Percentiles rank a stretch among this genome's conserved stretches.
Conservation (phyloP, 37 sponge, comb jelly and placozoan species). For the Theonella swinhoei region DNA sequence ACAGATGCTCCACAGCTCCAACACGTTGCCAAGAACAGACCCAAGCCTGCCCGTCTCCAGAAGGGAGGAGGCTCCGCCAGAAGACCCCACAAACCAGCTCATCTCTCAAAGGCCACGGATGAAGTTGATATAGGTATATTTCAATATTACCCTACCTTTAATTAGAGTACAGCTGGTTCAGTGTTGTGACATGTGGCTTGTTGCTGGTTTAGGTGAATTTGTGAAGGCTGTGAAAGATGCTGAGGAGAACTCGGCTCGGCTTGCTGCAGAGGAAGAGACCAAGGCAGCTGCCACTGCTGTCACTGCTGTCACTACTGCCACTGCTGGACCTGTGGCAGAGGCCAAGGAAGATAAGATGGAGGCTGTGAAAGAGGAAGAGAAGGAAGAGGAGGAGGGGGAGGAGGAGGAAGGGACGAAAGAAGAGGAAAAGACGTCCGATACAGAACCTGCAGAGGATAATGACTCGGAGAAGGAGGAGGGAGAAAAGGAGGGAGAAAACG, state of each 20-base stretch:
- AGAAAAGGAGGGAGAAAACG: neutral
- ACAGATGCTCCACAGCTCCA: slow-evolving; percentile 60
- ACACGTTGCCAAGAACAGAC: slow-evolving; percentile 66
- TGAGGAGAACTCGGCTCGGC: neutral
- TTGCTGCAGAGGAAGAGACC: neutral
- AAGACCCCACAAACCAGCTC: slow-evolving; percentile 9
- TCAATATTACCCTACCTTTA: neutral
- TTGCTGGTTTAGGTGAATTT: neutral
- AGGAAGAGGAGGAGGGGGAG: neutral
- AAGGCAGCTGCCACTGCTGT: neutral
- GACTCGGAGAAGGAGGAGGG: neutral
- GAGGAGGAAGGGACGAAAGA: neutral
- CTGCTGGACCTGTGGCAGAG: neutral
- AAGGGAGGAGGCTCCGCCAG: neutral
- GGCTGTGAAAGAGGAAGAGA: slow-evolving; percentile 3
- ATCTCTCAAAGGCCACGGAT: neutral
- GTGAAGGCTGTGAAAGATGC: slow-evolving; percentile 10
- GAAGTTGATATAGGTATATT: neutral
- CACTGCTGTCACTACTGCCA: neutral
- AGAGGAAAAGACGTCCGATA: neutral
- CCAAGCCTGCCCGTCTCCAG: slow-evolving; percentile 64
- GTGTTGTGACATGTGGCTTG: neutral
- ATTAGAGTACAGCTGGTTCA: no score
- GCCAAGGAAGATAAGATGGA: neutral
- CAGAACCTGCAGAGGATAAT: neutral